Conservation (phyloP, 2,888 invertebrate genomes). For the Epistrophe grossulariae region DNA sequence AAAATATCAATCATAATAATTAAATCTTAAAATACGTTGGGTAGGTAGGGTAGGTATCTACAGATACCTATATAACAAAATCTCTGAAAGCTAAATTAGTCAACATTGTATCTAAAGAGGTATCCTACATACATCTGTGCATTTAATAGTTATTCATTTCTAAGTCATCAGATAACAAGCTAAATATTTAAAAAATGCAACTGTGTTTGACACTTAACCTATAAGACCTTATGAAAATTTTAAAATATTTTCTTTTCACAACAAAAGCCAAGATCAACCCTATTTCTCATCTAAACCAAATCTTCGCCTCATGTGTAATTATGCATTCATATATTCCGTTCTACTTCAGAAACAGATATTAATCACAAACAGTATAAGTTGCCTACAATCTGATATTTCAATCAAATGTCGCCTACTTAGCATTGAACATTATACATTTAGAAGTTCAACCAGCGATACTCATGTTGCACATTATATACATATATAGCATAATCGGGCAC, state of each 20-base stretch:
- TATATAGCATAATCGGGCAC: not conserved
- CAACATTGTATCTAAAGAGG: not conserved
- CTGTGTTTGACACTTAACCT: conserved; percentile 27
- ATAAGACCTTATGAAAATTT: not conserved
- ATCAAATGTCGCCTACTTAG: conserved; percentile 68
- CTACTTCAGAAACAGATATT: conserved; percentile 31
- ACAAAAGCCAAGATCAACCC: not conserved
- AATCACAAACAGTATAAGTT: not conserved
- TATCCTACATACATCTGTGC: not conserved
- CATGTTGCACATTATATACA: not conserved
- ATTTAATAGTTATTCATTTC: not conserved
- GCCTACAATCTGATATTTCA: conserved; percentile 55
- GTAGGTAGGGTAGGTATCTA: too few relatives aligned
- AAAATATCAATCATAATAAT: too few relatives aligned
- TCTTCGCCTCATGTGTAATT: conserved; percentile 4
- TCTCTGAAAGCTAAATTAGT: not conserved
- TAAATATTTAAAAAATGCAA: not conserved
- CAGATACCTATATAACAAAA: too few relatives aligned
- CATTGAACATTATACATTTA: conserved; percentile 41
- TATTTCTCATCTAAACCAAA: not conserved
- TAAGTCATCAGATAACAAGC: not conserved
- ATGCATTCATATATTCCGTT: conserved; percentile 42
- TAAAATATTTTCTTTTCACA: not conserved
- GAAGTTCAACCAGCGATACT: conserved; percentile 17
- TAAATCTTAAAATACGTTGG: too few relatives aligned